Evolutionary conservation across 2,113 vertebrate genomes (phyloP), one percentile per base, ranked within the genome.

Genomic region (Ammodytes dubius): DNA sequence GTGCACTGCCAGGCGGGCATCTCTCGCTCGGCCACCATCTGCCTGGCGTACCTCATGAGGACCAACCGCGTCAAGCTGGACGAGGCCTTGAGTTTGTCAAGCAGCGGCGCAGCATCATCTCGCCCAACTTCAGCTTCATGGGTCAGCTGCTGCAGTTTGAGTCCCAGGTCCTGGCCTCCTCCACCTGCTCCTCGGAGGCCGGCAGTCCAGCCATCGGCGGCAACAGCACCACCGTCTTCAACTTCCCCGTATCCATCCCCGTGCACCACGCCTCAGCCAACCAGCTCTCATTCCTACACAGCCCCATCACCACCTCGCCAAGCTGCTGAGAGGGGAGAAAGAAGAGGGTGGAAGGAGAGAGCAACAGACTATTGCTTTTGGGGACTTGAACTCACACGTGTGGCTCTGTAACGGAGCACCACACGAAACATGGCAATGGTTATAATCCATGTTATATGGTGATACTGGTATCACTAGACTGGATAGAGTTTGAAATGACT

Each of bases 101-200:
- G 92, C 98, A 99, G 94, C 96, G 98, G 1, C 96, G 98, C 70
- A 99, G 98, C 91, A 97, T 99, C 92, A 99, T 99, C 92, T 99
- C 98, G 4, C 98, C 98, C 0, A 99, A 99, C 92, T 99, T 99
- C 94, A 99, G 97, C 95, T 99, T 99, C 95, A 99, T 99, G 98
- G 98, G 98, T 42, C 98, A 99, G 92, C 96, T 99, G 69, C 95
- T 99, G 35, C 98, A 99, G 92, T 99, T 99, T 0, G 98, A 99
- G 93, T 99, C 98, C 0, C 98, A 99, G 88, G 97, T 99, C 37
- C 95, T 99, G 69, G 98, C 98, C 12, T 95, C 97, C 0, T 97
- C 98, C n/a, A 93, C 89, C 1, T 99, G 98, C 88, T 97, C 98
- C 0, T 97, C 98, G 0, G 97, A 98, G 76, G 98, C 97, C 0